Conservation (phyloP, 2,797 vertebrate species). For the Tangara arthus region DNA sequence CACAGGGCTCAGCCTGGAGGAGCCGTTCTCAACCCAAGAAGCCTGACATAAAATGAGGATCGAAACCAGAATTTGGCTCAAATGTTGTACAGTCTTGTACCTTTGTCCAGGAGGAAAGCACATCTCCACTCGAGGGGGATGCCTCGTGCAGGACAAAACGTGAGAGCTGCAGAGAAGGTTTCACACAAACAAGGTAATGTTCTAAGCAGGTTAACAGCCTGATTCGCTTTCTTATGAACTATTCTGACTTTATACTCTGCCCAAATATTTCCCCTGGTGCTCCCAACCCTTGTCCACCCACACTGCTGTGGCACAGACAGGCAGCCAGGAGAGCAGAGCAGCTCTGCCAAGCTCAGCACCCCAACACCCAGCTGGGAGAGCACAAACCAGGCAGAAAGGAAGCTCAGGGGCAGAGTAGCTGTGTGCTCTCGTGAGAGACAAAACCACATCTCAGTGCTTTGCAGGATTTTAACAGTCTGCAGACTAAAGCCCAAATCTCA, state of each 20-base stretch:
- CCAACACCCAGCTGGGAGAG: neutral
- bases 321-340: fast-evolving
- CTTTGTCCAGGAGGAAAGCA: neutral
- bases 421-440: neutral
- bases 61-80: neutral
- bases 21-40: neutral
- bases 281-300: neutral
- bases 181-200: neutral
- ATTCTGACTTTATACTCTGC: neutral
- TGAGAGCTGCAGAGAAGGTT: neutral
- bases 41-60: neutral
- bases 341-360: neutral
- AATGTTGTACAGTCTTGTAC: neutral
- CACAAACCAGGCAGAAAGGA: fast-evolving
- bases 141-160: neutral
- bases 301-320: neutral
- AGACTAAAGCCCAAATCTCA: neutral
- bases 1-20: neutral
- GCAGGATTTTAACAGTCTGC: neutral
- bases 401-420: neutral
- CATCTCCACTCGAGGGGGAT: neutral
- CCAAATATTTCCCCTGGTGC: neutral
- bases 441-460: neutral
- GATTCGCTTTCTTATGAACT: neutral
- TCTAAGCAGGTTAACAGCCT: neutral